Evolutionary conservation across 1,140 invertebrate species (phyloP).

Genomic region (Andricus grossulariae): DNA sequence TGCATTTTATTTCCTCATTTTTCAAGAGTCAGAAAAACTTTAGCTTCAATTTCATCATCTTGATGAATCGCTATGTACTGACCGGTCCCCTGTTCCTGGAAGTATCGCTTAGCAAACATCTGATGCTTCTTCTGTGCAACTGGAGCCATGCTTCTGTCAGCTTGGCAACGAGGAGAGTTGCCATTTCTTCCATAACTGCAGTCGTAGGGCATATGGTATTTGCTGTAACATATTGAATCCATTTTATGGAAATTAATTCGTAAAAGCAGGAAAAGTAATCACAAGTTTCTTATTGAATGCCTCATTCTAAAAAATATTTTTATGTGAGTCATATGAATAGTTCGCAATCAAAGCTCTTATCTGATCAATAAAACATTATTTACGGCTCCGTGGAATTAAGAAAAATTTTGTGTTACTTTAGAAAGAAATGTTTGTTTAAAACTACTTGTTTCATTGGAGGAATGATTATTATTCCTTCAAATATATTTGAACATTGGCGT

Average conservation of each 20-base stretch:
- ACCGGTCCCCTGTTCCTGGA: slow-evolving; percentile 79
- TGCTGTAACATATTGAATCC: slow-evolving; percentile 71
- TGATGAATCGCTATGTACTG: slow-evolving; percentile 33
- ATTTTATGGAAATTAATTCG: not conserved
- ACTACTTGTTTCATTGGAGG: too few species aligned
- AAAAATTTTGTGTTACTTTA: too few species aligned
- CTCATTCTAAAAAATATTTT: too few species aligned
- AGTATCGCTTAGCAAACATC: slow-evolving; percentile 91
- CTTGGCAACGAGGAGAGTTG: slow-evolving; percentile 64
- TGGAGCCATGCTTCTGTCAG: slow-evolving; percentile 76
- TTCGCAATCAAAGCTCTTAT: too few species aligned
- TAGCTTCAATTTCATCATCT: not conserved
- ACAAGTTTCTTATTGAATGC: not conserved
- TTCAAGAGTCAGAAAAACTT: too few species aligned
- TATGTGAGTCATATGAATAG: too few species aligned
- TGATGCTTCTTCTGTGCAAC: slow-evolving; percentile 95
- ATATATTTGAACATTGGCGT: too few species aligned
- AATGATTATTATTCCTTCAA: too few species aligned
- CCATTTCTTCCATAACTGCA: slow-evolving; percentile 78
- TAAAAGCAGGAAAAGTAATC: not conserved
- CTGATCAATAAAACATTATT: too few species aligned
- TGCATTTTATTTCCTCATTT: not conserved
- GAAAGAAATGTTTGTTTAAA: too few species aligned
- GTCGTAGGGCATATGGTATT: slow-evolving; percentile 86
- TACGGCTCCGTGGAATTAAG: too few species aligned